Evolutionary conservation across 2,888 invertebrate species (phyloP), one percentile per base, ranked within the genome.

Genomic region (Tiliacea aurago): DNA sequence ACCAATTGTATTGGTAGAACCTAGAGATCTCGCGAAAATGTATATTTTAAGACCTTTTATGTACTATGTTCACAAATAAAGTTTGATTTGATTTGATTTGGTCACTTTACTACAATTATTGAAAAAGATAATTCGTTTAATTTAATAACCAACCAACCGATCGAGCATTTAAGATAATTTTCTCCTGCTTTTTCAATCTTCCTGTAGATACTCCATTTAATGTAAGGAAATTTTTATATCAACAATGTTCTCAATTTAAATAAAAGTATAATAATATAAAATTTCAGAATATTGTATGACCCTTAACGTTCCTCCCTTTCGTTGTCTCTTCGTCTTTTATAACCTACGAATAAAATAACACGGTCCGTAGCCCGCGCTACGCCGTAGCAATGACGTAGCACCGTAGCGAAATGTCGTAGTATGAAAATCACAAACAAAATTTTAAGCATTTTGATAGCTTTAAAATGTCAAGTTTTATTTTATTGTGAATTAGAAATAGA

Each of bases 361-460:
- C 51, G 65, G 20, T 28, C 13, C 33, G 79, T 73, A 62, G 73
- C 47, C 13, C 23, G 13, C 33, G 58, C 83, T 78, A 81, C 81
- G 79, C 4, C 81, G 83, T 83, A 78, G 83, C 65, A 73, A 66
- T 68, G n/a, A 49, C 81, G 79, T 81, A 81, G 81, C 65, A 63
- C 20, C 56, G 78, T 66, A 75, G 70, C 61, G n/a, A 72, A 70
- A 74, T 33, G 13, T 72, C 69, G 69, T 80, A 80, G 73, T 55
- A 71, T 5, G 51, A 53, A 66, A 61, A 68, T 55, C 10, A 20
- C n/a, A 68, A 64, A 23, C 37, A 37, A 81, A 66, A 59, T 68
- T 77, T 68, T 28, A 18, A 65, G n/a, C 49, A 47, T 71, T 53
- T 68, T 43, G 33, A 58, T 62, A 66, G 58, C 59, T 65, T 82